phyloP scores from a whole-genome alignment of 2,888 invertebrate species.

The Aquatica leii region DNA sequence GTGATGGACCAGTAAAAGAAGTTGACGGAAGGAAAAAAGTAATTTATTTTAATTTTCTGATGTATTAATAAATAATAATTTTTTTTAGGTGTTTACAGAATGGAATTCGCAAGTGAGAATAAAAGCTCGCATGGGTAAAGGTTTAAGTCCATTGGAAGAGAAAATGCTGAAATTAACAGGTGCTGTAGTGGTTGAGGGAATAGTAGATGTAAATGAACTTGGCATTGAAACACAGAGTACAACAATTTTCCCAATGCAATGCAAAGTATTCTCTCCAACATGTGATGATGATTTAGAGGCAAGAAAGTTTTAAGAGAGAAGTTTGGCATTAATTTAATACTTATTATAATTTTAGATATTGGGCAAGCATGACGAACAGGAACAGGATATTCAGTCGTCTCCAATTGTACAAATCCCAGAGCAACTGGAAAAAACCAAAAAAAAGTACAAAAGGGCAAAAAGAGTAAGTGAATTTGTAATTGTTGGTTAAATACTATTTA shows the following conservation, averaged over 20 bases:
- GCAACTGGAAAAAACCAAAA: slow-evolving; percentile 7
- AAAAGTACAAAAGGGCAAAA: slow-evolving; percentile 4
- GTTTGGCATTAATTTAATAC: slow-evolving; percentile 1
- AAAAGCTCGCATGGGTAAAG: slow-evolving; percentile 5
- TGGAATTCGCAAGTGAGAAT: background rate
- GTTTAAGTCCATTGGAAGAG: slow-evolving; percentile 1
- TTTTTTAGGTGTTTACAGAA: slow-evolving; percentile 5
- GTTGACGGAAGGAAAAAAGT: background rate
- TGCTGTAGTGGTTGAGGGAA: slow-evolving; percentile 3
- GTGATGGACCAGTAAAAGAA: slow-evolving; percentile 1
- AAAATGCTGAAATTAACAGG: slow-evolving; percentile 5
- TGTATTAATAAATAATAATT: no score
- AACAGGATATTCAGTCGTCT: slow-evolving; percentile 5
- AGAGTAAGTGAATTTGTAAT: background rate
- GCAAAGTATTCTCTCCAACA: slow-evolving; percentile 4
- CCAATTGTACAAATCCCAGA: slow-evolving; percentile 1
- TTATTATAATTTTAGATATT: slow-evolving; percentile 5
- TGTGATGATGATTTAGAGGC: slow-evolving; percentile 1
- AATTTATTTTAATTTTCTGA: no score
- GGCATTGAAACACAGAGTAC: slow-evolving; percentile 2
- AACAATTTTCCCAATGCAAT: slow-evolving; percentile 1
- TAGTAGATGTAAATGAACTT: slow-evolving; percentile 5
- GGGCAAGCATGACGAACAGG: slow-evolving; percentile 4
- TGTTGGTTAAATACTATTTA: background rate
- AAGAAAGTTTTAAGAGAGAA: slow-evolving; percentile 3